These are phyloP conservation scores for Orthonevra nobilis DNA, from an alignment of 2,888 invertebrate genomes.

Conservation along the genomic window DNA sequence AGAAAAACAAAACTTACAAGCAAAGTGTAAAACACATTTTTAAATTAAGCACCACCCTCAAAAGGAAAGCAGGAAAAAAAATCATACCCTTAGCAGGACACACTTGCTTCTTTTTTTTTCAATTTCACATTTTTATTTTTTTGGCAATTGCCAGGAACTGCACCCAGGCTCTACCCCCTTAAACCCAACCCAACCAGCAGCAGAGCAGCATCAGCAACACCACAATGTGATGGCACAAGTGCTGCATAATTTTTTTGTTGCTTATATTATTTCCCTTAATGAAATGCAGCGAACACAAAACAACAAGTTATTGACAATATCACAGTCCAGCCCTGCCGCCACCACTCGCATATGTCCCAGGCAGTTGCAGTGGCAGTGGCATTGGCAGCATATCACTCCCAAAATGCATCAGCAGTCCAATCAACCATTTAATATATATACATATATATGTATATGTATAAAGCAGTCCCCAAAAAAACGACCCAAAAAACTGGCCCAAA, in stretches of 20 bases:
- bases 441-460: no score
- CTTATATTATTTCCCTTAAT: constrained; percentile 68
- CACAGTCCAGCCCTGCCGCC: constrained; percentile 22
- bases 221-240: constrained; percentile 49
- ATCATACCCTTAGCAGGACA: constrained; percentile 62
- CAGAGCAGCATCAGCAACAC: constrained; percentile 24
- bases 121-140: constrained; percentile 59
- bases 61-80: constrained; percentile 1
- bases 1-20: constrained; percentile 22
- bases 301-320: constrained; percentile 67
- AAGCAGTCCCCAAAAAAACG: constrained; percentile 30
- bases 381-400: constrained; percentile 39
- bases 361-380: no score
- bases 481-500: constrained; percentile 15
- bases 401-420: constrained; percentile 61
- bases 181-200: constrained; percentile 26
- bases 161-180: not conserved
- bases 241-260: constrained; percentile 59
- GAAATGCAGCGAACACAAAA: constrained; percentile 64
- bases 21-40: constrained; percentile 69
- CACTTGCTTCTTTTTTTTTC: constrained; percentile 37
- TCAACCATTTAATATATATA: no score
- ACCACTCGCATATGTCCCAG: constrained; percentile 13
- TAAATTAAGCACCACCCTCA: constrained; percentile 69
- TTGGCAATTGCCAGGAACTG: constrained; percentile 49